Base-by-base conservation (phyloP, 2,113 vertebrate species). In the Rhodinocichla rosea region DNA sequence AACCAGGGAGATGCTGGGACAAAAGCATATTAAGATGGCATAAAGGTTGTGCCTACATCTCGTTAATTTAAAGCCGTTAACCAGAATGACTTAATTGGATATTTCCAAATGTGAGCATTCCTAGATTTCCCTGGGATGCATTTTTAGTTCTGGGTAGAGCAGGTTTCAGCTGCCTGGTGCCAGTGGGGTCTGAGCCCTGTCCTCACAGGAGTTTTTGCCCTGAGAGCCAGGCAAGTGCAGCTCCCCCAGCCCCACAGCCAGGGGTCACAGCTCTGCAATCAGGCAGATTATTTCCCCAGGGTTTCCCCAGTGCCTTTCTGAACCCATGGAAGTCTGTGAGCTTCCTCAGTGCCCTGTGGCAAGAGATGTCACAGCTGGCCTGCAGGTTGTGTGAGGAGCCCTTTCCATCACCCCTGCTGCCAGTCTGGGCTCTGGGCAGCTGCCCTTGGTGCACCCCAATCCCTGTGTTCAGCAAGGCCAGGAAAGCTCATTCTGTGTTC, bases 1-100 rank as follows among this genome's bases (percentile, higher is more conserved):
- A 88, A 69, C 23, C 84, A 83, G 69, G 84, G 84, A 91, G 50
- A 47, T 83, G 33, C 44, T 65, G 59, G 15, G 39, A 91, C n/a
- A 65, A 70, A 87, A 87, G 53, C 65, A 24, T 42, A 92, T 83
- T 91, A 91, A 71, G 57, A 42, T 83, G 49, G n/a, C 32, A 87
- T 57, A 57, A 84, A 92, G 57, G 27, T n/a, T 89, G 22, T 79
- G 53, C 82, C 50, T 50, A 50, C 28, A 47, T 56, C 74, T 60
- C 13, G 13, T 67, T 65, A 67, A 83, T 67, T 94, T 92, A 76
- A 91, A 76, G 53, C 47, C 11, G 9, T 55, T 84, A 78, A 45
- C 40, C 39, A 35, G 77, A 79, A 78, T 22, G 8, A 50, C 37
- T 83, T 83, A 57, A 91, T 2, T 69, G 45, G 89, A 4, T 55